Conservation (phyloP, 2,113 vertebrate species). For the Henicopernis longicauda region DNA sequence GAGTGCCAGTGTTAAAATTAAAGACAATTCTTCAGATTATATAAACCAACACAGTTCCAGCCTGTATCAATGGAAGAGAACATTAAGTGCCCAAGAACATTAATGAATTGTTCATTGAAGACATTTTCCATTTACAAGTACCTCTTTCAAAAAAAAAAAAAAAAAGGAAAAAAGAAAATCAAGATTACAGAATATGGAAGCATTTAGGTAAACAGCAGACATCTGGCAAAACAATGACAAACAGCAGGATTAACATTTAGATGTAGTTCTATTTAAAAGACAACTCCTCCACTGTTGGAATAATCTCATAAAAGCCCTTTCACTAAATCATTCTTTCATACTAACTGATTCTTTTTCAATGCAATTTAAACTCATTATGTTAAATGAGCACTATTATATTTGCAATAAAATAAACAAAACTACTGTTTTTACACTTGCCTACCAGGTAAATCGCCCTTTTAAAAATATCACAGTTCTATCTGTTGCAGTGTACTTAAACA, state of each 20-base stretch:
- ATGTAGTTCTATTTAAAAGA: neutral
- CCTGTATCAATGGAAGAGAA: neutral
- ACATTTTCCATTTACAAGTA: neutral
- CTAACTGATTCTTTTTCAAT: neutral
- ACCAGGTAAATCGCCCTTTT: neutral
- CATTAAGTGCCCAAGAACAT: neutral
- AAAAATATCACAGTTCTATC: neutral
- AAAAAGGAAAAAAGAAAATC: neutral
- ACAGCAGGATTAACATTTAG: neutral
- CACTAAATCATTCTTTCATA: conserved; percentile 18
- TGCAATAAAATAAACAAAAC: conserved; percentile 28
- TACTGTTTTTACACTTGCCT: neutral
- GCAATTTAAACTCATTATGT: conserved; percentile 2
- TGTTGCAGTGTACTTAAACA: neutral
- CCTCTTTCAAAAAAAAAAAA: neutral
- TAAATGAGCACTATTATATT: neutral
- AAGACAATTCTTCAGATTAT: neutral
- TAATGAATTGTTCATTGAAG: neutral
- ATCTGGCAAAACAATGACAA: neutral
- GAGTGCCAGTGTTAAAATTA: neutral
- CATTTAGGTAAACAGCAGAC: neutral
- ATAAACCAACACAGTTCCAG: neutral
- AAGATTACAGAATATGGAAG: neutral
- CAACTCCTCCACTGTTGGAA: neutral
- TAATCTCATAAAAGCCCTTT: neutral